Evolutionary conservation across 2,797 vertebrate species (phyloP).

Genomic region (Ataeniobius toweri): DNA sequence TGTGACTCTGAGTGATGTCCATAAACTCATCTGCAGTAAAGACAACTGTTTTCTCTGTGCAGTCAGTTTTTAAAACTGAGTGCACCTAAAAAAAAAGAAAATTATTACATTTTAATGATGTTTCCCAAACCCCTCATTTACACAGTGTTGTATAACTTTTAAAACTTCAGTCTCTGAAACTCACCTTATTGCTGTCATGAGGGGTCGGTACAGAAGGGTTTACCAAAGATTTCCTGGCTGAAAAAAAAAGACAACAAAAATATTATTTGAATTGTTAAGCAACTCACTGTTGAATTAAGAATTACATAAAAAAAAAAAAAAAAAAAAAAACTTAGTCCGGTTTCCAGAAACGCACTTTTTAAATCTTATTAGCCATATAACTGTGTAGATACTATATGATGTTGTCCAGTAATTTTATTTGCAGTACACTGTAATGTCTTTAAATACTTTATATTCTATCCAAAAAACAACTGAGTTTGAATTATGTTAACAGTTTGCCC

Average conservation of each 20-base stretch:
- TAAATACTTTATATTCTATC: background rate
- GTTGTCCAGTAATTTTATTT: background rate
- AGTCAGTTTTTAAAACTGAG: constrained; percentile 37
- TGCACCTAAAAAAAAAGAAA: constrained; percentile 51
- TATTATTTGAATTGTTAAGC: background rate
- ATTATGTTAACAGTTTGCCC: background rate
- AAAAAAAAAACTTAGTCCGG: too few species aligned
- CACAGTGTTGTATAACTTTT: background rate
- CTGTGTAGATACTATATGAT: background rate
- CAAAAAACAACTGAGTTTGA: background rate
- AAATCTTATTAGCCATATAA: background rate
- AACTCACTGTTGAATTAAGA: background rate
- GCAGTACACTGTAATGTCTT: background rate
- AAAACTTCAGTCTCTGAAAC: constrained; percentile 11
- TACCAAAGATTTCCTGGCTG: constrained; percentile 61
- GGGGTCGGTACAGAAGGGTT: constrained; percentile 41
- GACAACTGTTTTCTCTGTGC: constrained; percentile 74
- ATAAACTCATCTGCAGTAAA: constrained; percentile 72
- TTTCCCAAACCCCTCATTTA: background rate
- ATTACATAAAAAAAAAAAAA: background rate
- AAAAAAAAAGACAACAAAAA: constrained; percentile 20
- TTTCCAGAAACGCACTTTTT: background rate
- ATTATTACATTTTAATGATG: background rate
- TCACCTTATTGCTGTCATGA: constrained; percentile 61
- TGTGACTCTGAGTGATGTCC: constrained; percentile 89